Conservation (phyloP, 2,113 vertebrate species). For the Psittacus erithacus region DNA sequence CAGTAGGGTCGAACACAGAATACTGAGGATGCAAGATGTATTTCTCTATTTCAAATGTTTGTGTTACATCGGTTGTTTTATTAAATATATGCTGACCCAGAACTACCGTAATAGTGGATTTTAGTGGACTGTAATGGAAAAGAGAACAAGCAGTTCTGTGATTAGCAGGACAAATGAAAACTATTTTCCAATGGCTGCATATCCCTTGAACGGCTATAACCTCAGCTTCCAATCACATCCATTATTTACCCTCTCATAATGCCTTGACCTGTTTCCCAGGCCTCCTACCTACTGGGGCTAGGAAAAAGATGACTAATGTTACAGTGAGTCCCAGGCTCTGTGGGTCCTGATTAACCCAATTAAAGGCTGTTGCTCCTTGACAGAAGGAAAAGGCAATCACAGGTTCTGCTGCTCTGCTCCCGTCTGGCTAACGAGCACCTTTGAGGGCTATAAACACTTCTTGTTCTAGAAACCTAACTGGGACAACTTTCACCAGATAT, state of each 20-base stretch:
- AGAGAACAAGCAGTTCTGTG: not conserved
- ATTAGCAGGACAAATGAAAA: not conserved
- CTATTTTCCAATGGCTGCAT: not conserved
- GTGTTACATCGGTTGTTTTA: constrained; percentile 79
- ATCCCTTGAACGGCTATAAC: not conserved
- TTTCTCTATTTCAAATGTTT: constrained; percentile 83
- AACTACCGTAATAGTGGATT: constrained; percentile 83
- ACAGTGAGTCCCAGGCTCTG: not conserved
- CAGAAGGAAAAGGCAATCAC: not conserved
- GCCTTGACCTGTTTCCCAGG: not conserved
- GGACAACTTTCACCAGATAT: not conserved
- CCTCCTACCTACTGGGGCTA: not conserved
- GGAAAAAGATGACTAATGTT: not conserved
- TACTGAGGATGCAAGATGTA: constrained; percentile 85
- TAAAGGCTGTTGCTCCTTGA: not conserved
- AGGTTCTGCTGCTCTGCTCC: not conserved
- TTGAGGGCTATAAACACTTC: not conserved
- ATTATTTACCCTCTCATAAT: not conserved
- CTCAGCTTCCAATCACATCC: not conserved
- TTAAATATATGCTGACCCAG: constrained; percentile 94
- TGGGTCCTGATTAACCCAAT: not conserved
- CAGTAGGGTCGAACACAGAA: constrained; percentile 83
- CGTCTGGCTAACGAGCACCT: not conserved
- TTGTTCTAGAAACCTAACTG: not conserved
- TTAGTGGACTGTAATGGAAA: constrained; percentile 77